A percentile compares a stretch with the other conserved stretches of the same genome.
These are phyloP conservation scores for Mesoligia furuncula DNA, from an alignment of 2,888 invertebrate genomes.

Conservation along the genomic window DNA sequence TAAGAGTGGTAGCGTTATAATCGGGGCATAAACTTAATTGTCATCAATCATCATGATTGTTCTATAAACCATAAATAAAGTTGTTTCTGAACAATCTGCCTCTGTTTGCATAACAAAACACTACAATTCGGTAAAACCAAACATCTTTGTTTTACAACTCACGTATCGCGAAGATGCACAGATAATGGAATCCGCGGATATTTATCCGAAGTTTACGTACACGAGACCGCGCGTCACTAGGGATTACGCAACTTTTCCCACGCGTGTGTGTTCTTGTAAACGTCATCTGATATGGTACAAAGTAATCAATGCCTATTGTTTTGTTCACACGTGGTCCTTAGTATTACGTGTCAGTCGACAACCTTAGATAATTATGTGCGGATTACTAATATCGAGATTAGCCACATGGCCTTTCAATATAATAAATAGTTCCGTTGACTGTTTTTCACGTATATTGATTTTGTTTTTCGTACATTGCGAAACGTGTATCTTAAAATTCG, in stretches of 20 bases:
- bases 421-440: not conserved
- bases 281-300: conserved; percentile 55
- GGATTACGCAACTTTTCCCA: conserved; percentile 51
- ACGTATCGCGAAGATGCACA: not conserved
- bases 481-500: not conserved
- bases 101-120: conserved; percentile 11
- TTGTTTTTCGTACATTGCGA: not conserved
- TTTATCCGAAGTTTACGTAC: conserved; percentile 18
- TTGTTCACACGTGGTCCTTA: conserved; percentile 44
- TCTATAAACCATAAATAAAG: not conserved
- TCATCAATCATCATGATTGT: not conserved
- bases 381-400: not conserved
- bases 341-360: conserved; percentile 40
- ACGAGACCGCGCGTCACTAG: conserved; percentile 31
- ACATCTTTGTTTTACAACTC: conserved; percentile 5
- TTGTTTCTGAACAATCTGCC: not conserved
- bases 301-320: conserved; percentile 52
- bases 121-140: not conserved
- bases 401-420: not conserved
- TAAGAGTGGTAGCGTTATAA: too few species aligned
- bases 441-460: not conserved
- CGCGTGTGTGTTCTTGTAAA: conserved; percentile 32
- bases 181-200: conserved; percentile 27
- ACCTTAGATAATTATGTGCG: conserved; percentile 10
- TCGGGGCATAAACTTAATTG: not conserved